Percentiles rank a stretch among this genome's conserved stretches.
Conservation (phyloP, 2,797 vertebrate species). For the Gymnopithys bicolor region DNA sequence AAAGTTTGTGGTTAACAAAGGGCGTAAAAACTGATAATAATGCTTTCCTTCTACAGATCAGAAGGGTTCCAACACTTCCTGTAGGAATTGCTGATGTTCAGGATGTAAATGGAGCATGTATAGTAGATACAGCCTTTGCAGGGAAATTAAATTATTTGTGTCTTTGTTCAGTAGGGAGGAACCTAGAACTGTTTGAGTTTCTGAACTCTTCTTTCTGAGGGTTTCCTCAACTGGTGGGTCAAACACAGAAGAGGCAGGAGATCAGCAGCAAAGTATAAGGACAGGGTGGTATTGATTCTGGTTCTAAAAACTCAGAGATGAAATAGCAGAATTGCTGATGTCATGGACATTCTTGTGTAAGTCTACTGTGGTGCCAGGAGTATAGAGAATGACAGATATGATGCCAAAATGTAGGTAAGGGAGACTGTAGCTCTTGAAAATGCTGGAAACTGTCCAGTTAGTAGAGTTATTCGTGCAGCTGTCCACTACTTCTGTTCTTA, state of each 20-base stretch:
- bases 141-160: not conserved
- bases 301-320: not conserved
- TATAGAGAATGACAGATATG: not conserved
- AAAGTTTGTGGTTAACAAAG: not conserved
- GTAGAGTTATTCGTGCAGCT: not conserved
- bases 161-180: not conserved
- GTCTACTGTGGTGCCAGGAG: not conserved
- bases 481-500: not conserved
- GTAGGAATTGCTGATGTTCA: not conserved
- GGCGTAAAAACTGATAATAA: not conserved
- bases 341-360: not conserved
- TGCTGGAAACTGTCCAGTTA: not conserved
- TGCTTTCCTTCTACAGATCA: not conserved
- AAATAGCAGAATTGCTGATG: not conserved
- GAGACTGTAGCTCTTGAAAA: not conserved
- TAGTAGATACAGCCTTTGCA: not conserved
- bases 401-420: not conserved
- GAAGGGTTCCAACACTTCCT: not conserved
- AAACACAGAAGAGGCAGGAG: not conserved
- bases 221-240: not conserved
- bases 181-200: not conserved
- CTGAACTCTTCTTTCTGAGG: not conserved
- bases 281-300: not conserved
- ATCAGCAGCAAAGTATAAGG: not conserved
- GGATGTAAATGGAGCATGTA: accelerated